Percentiles rank a stretch among this genome's conserved stretches.
Evolutionary conservation across 1,140 invertebrate species (phyloP).

Genomic region (Pissodes strobi): DNA sequence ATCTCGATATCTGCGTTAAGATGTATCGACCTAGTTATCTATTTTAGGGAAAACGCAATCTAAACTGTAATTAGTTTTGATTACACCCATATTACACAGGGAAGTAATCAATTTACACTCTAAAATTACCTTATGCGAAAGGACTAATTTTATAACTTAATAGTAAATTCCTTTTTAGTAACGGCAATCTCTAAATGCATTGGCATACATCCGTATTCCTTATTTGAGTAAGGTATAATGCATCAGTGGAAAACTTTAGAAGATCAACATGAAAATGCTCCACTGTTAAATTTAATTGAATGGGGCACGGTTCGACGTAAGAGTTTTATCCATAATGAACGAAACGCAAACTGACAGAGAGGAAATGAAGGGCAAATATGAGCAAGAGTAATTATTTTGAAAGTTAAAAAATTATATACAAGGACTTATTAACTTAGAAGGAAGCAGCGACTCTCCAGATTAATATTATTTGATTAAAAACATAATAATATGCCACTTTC

Average conservation of each 20-base stretch:
- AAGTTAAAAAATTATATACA: no score
- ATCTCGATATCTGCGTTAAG: neutral
- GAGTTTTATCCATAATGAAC: neutral
- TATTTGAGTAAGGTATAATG: neutral
- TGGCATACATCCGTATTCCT: neutral
- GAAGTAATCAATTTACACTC: constrained; percentile 1
- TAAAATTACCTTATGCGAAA: constrained; percentile 3
- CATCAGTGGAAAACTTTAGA: neutral
- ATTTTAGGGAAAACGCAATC: constrained; percentile 7
- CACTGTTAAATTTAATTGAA: neutral
- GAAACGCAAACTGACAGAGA: no score
- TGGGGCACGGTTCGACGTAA: neutral
- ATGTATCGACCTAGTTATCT: constrained; percentile 15
- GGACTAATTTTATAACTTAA: neutral
- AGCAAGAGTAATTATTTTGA: no score
- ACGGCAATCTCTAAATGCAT: neutral
- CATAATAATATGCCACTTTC: no score
- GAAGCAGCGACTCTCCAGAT: no score
- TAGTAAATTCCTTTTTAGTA: constrained; percentile 1
- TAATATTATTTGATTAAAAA: no score
- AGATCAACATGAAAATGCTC: neutral
- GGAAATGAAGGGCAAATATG: no score
- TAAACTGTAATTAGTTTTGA: constrained; percentile 11
- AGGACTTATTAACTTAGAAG: no score
- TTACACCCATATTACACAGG: neutral